Base-by-base conservation (phyloP, 2,797 vertebrate genomes). In the Microhierax caerulescens region DNA sequence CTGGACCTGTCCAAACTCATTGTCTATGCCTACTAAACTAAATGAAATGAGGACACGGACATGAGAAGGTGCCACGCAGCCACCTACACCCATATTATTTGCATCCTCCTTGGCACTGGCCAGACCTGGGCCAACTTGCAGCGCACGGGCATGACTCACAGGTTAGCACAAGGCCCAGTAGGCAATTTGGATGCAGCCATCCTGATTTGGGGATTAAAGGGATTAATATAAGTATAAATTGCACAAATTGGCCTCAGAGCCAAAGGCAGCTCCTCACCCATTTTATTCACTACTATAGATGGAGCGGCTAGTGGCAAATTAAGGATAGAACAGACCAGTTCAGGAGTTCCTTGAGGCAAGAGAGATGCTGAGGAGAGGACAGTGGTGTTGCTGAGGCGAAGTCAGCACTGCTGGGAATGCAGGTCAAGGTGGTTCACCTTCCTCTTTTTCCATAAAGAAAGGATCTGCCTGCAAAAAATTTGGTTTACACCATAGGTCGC, bases 91-190 rank as follows among this genome's bases (percentile, higher is more conserved):
- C 37, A 32, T 16, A 7, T 60, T 48, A 20, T 45, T 69, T 45
- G 7, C 47, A 63, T 28, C 13, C 15, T 22, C 24, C 19, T 15
- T 32, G 47, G 43, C 70, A 54, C 3, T 1, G 54, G 22, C 27
- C 45, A 88, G 28, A 50, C 34, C 61, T 22, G 22, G 23, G 53
- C 37, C 5, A 24, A 20, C 23, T 28, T 39, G 8, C 4, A 10
- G 57, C 3, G 16, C 57, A 61, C 0, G 0, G 51, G 27, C 51
- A 47, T 1, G 0, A 69, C 57, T 84, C 39, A 56, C 65, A 65
- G n/a, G 39, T 79, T 76, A 72, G 59, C 34, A 28, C 36, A 32
- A 24, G 13, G 24, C 24, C 36, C 30, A 45, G 56, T 0, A 65
- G 28, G 7, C 24, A 67, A 37, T 91, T 53, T 91, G 45, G 23